These are phyloP conservation scores for Heliothis peltigera DNA, from an alignment of 2,888 invertebrate genomes.

Conservation along the genomic window DNA sequence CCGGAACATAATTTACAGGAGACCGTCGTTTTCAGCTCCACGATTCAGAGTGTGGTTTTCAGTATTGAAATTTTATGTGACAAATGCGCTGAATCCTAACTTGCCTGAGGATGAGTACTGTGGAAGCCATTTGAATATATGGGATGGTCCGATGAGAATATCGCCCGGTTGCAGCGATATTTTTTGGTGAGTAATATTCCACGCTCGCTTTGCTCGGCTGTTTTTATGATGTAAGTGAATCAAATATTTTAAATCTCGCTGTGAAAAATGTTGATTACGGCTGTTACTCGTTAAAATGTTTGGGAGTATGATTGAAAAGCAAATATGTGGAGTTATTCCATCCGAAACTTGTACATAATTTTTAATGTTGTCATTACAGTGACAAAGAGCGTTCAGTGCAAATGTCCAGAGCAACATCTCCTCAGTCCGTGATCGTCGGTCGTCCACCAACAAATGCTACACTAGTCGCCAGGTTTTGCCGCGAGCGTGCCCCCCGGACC, in stretches of 20 bases:
- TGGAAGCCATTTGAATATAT: conserved; percentile 95
- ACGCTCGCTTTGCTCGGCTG: conserved; percentile 1
- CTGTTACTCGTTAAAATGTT: not conserved
- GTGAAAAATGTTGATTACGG: not conserved
- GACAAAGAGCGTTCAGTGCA: conserved; percentile 86
- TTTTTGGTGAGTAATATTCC: conserved; percentile 91
- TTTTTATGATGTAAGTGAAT: conserved; percentile 40
- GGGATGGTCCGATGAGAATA: conserved; percentile 95
- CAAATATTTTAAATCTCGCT: conserved; percentile 14
- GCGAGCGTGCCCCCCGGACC: conserved; percentile 94
- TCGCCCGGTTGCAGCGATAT: conserved; percentile 94
- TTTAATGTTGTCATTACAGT: conserved; percentile 68
- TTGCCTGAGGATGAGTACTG: conserved; percentile 94
- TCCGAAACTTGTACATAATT: not conserved
- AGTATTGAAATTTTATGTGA: conserved; percentile 95
- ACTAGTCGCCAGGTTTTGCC: conserved; percentile 94
- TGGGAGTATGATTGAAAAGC: not conserved
- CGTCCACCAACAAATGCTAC: conserved; percentile 93
- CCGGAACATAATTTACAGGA: conserved; percentile 88
- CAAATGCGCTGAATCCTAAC: conserved; percentile 91
- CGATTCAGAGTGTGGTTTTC: conserved; percentile 96
- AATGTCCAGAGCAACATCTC: conserved; percentile 87
- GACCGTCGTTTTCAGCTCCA: conserved; percentile 90
- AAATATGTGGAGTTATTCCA: not conserved
- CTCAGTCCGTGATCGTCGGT: conserved; percentile 86